phyloP scores from a whole-genome alignment of 2,888 invertebrate genomes.

The Leptogaster cylindrica region DNA sequence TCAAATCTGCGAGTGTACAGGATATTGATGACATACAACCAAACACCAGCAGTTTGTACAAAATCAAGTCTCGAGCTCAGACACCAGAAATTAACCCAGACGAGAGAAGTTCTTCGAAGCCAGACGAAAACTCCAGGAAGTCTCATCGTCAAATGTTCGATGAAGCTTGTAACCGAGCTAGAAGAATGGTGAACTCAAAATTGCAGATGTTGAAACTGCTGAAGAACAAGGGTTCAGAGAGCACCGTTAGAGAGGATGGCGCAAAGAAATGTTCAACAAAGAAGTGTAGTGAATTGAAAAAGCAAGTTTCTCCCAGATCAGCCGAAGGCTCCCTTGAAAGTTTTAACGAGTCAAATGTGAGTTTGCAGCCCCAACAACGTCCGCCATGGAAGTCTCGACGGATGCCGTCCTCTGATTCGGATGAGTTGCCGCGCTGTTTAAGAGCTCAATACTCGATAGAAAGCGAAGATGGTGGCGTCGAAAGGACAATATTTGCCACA shows the following conservation, averaged over 20 bases:
- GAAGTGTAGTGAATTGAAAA: not conserved
- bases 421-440: slow-evolving; percentile 6
- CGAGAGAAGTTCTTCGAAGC: not conserved
- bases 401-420: slow-evolving; percentile 11
- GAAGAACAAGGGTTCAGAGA: not conserved
- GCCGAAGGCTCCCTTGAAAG: not conserved
- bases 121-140: not conserved
- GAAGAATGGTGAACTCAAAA: slow-evolving; percentile 25
- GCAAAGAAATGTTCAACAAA: not conserved
- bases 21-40: slow-evolving; percentile 10
- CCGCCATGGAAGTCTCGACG: not conserved
- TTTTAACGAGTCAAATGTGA: not conserved
- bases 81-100: not conserved
- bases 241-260: not conserved
- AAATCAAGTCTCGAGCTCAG: slow-evolving; percentile 3
- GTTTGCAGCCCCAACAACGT: not conserved
- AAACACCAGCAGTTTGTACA: slow-evolving; percentile 42
- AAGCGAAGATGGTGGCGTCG: slow-evolving; percentile 9
- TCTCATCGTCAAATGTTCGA: slow-evolving; percentile 28
- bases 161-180: slow-evolving; percentile 40
- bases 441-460: slow-evolving; percentile 14
- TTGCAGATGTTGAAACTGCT: slow-evolving; percentile 2
- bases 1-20: slow-evolving; percentile 20
- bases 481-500: slow-evolving; percentile 48
- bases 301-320: not conserved